Evolutionary conservation across 2,888 invertebrate species (phyloP).

Genomic region (Brassicogethes aeneus): DNA sequence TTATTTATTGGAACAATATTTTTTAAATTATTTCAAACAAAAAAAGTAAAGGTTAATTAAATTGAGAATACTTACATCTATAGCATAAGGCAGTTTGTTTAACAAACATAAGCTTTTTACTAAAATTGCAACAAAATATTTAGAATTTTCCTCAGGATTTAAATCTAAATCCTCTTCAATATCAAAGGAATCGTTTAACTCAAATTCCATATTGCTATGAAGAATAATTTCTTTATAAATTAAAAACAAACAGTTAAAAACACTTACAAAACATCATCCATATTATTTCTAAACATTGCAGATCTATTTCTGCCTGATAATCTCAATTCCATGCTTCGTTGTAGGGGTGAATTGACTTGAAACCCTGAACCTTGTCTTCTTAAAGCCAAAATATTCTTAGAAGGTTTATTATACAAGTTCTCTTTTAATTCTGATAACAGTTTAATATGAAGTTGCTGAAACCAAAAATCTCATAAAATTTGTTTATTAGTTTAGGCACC

Average conservation of each 20-base stretch:
- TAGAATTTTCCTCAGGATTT: slow-evolving; percentile 53
- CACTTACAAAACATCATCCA: slow-evolving; percentile 36
- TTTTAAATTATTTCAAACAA: too few relatives aligned
- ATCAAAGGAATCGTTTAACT: slow-evolving; percentile 32
- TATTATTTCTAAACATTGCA: slow-evolving; percentile 46
- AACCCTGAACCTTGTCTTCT: slow-evolving; percentile 53
- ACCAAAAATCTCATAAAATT: slow-evolving; percentile 10
- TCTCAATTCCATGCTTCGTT: slow-evolving; percentile 48
- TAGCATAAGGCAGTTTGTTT: slow-evolving; percentile 74
- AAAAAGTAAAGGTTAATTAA: too few relatives aligned
- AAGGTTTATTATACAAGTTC: slow-evolving; percentile 54
- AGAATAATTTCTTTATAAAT: too few relatives aligned
- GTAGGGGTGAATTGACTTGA: slow-evolving; percentile 44
- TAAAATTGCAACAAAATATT: slow-evolving; percentile 67
- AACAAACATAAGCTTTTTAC: slow-evolving; percentile 79
- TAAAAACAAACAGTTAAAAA: too few relatives aligned
- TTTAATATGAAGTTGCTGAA: slow-evolving; percentile 56
- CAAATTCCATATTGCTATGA: not conserved
- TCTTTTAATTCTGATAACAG: slow-evolving; percentile 62
- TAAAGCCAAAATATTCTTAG: slow-evolving; percentile 39
- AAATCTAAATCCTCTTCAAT: slow-evolving; percentile 50
- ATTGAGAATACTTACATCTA: slow-evolving; percentile 66
- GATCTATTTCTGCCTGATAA: slow-evolving; percentile 48
- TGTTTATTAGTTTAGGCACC: too few relatives aligned
- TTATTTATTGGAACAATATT: too few relatives aligned